Conservation (phyloP, 2,888 invertebrate species). For the Napeogenes sylphis region DNA sequence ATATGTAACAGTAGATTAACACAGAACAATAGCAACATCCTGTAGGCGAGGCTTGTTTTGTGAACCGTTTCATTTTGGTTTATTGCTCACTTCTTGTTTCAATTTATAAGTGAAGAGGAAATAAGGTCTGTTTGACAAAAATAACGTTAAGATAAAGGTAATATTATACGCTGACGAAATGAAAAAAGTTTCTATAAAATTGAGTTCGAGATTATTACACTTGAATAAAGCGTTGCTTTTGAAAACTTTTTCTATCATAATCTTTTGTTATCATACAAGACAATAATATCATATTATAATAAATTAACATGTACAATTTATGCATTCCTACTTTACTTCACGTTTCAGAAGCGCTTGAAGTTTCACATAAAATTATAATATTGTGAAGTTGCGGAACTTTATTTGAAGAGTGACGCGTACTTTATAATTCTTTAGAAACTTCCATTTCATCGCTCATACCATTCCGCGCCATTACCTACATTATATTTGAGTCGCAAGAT, state of each 20-base stretch:
- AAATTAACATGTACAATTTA: neutral
- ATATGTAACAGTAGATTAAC: conserved; percentile 12
- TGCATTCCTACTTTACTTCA: neutral
- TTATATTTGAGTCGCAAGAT: conserved; percentile 2
- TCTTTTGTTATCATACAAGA: neutral
- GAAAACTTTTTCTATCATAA: neutral
- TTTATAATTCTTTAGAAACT: conserved; percentile 6
- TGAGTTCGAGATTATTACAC: neutral
- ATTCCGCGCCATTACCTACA: conserved; percentile 5
- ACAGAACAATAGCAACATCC: conserved; percentile 30
- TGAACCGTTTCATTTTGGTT: conserved; percentile 21
- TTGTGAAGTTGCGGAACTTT: conserved; percentile 2
- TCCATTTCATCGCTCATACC: conserved; percentile 7
- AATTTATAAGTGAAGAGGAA: neutral
- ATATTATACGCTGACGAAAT: conserved; percentile 2
- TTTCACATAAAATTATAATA: conserved; percentile 7
- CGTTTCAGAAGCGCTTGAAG: neutral
- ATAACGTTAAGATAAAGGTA: neutral
- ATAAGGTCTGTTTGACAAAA: neutral
- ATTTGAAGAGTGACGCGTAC: conserved; percentile 7
- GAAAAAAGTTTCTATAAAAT: conserved; percentile 1
- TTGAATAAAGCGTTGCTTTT: neutral
- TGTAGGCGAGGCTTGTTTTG: conserved; percentile 26
- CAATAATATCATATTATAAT: neutral
- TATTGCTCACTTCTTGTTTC: conserved; percentile 10